Conservation (phyloP, 1,140 invertebrate genomes). For the Venustaconcha ellipsiformis region DNA sequence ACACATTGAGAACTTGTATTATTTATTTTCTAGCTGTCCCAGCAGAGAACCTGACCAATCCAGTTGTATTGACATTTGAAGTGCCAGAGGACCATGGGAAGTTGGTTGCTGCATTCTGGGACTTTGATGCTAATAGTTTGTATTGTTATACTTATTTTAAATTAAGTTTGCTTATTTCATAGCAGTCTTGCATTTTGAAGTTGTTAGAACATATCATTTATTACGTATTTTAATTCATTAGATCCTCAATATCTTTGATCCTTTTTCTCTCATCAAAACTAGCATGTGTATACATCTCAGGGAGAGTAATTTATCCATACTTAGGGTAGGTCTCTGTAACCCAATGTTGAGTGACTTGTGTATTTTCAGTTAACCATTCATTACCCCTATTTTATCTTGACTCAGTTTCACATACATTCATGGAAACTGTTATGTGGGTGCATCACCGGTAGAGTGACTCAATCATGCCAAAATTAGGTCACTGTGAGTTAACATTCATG, state of each 20-base stretch:
- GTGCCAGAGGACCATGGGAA: conserved; percentile 69
- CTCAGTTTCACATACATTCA: too few species aligned
- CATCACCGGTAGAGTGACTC: too few species aligned
- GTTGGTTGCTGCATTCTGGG: conserved; percentile 78
- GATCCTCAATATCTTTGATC: too few species aligned
- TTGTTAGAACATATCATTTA: neutral
- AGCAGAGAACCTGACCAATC: conserved; percentile 75
- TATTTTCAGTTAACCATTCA: too few species aligned
- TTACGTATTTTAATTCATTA: neutral
- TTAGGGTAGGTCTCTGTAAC: too few species aligned
- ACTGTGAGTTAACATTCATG: too few species aligned
- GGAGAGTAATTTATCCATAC: too few species aligned
- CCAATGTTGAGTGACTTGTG: too few species aligned
- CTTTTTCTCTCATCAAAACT: neutral
- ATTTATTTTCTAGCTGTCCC: conserved; percentile 42
- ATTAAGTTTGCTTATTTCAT: neutral
- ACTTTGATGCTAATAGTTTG: conserved; percentile 72
- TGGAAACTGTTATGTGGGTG: too few species aligned
- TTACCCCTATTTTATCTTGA: neutral
- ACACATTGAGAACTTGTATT: neutral
- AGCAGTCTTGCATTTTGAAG: neutral
- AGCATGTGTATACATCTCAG: neutral
- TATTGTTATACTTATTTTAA: conserved; percentile 1
- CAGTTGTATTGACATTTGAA: conserved; percentile 77
- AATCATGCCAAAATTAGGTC: too few species aligned